Evolutionary conservation across 2,888 invertebrate species (phyloP).

Genomic region (Anthophora plumipes): DNA sequence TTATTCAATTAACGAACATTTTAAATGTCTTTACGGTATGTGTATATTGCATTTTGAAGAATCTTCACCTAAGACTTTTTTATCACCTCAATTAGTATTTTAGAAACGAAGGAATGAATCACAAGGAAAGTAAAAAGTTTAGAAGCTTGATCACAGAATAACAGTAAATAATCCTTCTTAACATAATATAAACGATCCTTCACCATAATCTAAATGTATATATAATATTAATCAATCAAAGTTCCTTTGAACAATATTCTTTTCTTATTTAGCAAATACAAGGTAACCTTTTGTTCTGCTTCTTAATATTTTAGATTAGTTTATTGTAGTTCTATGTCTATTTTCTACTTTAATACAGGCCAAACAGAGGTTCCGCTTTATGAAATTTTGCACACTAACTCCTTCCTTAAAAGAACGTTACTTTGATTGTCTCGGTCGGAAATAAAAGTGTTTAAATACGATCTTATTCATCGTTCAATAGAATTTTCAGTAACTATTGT

Average conservation of each 20-base stretch:
- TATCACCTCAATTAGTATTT: too few species aligned
- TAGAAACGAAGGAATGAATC: background rate
- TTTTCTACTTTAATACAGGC: background rate
- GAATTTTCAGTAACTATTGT: too few species aligned
- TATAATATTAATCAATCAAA: conserved; percentile 13
- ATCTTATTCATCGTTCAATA: too few species aligned
- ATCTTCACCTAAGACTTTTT: too few species aligned
- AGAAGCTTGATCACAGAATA: background rate
- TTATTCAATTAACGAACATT: background rate
- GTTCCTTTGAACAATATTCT: background rate
- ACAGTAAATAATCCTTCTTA: conserved; percentile 1
- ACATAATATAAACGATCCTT: background rate
- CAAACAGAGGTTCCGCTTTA: background rate
- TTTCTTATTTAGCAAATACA: conserved; percentile 13
- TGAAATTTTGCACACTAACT: conserved; percentile 12
- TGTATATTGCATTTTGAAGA: too few species aligned
- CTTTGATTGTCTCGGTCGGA: conserved; percentile 43
- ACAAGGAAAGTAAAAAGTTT: background rate
- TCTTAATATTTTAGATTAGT: conserved; percentile 12
- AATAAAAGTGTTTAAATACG: background rate
- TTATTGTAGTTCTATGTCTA: background rate
- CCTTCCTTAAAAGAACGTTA: background rate
- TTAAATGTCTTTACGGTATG: too few species aligned
- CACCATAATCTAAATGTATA: background rate
- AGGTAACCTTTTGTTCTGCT: conserved; percentile 42